These are phyloP conservation scores for Chloroclystis v-ata DNA, from an alignment of 2,888 invertebrate species.

Conservation along the genomic window DNA sequence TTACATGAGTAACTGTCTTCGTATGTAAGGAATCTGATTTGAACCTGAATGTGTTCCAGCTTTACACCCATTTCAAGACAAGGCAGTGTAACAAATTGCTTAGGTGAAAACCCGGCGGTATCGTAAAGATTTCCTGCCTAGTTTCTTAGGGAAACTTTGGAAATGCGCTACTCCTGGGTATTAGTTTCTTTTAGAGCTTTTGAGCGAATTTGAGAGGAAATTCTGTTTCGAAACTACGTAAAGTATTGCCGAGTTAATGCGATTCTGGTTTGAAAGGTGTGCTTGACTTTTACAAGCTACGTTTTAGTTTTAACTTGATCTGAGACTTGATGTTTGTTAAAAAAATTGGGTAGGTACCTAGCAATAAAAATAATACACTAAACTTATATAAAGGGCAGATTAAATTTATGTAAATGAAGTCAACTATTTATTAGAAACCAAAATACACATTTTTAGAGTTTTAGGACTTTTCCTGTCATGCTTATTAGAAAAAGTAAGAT, in stretches of 20 bases:
- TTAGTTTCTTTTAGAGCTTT: conserved; percentile 27
- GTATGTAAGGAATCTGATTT: background rate
- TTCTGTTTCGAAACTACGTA: conserved; percentile 20
- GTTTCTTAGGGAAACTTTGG: conserved; percentile 46
- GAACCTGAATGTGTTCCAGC: background rate
- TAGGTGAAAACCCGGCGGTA: conserved; percentile 56
- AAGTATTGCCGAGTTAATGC: conserved; percentile 8
- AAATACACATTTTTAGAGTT: no score
- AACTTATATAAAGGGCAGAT: no score
- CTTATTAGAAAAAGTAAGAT: no score
- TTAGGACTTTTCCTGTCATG: no score
- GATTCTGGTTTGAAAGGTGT: conserved; percentile 8
- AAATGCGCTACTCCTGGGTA: conserved; percentile 44
- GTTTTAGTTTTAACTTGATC: background rate
- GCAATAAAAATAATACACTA: no score
- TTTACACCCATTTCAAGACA: conserved; percentile 37
- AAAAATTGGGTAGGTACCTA: no score
- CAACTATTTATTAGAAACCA: no score
- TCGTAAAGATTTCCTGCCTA: conserved; percentile 52
- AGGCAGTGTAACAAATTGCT: conserved; percentile 38
- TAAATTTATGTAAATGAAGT: no score
- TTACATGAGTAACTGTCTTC: no score
- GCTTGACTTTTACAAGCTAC: background rate
- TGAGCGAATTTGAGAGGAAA: conserved; percentile 23
- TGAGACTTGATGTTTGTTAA: no score